A percentile compares a stretch with the other conserved stretches of the same genome.
Conservation (phyloP, 2,797 vertebrate species). For the Anabacerthia variegaticeps region DNA sequence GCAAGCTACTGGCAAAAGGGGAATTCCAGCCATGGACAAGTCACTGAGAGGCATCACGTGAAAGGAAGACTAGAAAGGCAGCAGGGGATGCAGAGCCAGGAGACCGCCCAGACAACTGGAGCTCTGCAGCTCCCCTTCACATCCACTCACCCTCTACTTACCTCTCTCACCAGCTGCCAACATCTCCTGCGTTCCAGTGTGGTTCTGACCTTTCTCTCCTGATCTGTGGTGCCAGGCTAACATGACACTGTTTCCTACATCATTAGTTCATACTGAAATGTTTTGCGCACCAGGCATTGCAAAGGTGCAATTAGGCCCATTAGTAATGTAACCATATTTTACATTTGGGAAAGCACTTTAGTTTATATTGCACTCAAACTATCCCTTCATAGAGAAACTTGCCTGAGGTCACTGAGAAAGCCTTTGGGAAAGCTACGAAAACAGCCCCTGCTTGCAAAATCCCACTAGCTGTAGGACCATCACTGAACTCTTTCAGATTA, state of each 20-base stretch:
- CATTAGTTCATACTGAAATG: neutral
- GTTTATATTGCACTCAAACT: conserved; percentile 43
- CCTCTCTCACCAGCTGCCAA: neutral
- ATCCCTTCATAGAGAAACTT: neutral
- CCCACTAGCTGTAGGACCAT: neutral
- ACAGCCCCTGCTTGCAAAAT: neutral
- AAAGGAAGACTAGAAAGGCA: neutral
- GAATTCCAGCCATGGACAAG: neutral
- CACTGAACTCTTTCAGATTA: neutral
- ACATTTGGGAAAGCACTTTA: neutral
- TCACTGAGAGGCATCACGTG: neutral
- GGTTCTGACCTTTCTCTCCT: neutral
- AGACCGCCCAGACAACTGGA: neutral
- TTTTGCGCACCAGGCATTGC: neutral
- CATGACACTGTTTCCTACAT: neutral
- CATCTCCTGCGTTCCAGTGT: rapidly evolving
- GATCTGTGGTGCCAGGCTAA: neutral
- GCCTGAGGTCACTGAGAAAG: conserved; percentile 4
- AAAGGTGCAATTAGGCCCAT: neutral
- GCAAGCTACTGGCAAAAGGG: neutral
- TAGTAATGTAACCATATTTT: neutral
- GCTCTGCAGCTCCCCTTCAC: neutral
- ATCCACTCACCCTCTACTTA: neutral
- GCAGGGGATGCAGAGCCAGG: neutral
- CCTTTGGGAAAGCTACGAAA: neutral